Evolutionary conservation across 2,888 invertebrate genomes (phyloP).

Genomic region (Drosophila multiciliata): DNA sequence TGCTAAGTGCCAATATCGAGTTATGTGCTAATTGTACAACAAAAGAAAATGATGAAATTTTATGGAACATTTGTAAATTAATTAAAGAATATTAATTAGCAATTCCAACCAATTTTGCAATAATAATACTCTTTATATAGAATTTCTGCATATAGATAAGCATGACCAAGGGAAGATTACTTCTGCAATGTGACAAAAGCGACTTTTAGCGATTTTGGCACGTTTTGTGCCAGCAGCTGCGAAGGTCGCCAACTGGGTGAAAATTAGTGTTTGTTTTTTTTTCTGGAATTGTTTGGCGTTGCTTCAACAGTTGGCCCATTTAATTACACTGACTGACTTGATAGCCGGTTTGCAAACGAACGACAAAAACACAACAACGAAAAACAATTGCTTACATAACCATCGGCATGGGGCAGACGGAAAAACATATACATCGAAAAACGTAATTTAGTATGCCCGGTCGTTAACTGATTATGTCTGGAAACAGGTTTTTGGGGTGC

Average conservation of each 20-base stretch:
- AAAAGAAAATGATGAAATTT: constrained; percentile 30
- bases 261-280: constrained; percentile 20
- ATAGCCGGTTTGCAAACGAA: constrained; percentile 38
- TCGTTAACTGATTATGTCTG: constrained; percentile 37
- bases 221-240: constrained; percentile 18
- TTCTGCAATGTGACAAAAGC: constrained; percentile 17
- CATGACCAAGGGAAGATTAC: background rate
- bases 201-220: constrained; percentile 25
- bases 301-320: constrained; percentile 49
- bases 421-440: constrained; percentile 13
- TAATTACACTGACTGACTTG: constrained; percentile 43
- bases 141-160: too few relatives aligned
- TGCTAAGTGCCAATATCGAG: constrained; percentile 52
- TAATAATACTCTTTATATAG: constrained; percentile 18
- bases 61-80: constrained; percentile 45
- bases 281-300: constrained; percentile 8
- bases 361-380: constrained; percentile 38
- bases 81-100: constrained; percentile 40
- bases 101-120: constrained; percentile 39
- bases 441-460: constrained; percentile 55
- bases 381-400: constrained; percentile 65
- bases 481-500: constrained; percentile 54
- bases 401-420: constrained; percentile 42
- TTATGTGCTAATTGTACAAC: constrained; percentile 60
- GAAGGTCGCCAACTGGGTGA: constrained; percentile 37